Evolutionary conservation across 2,888 invertebrate species (phyloP).

Genomic region (Amorpha juglandis): DNA sequence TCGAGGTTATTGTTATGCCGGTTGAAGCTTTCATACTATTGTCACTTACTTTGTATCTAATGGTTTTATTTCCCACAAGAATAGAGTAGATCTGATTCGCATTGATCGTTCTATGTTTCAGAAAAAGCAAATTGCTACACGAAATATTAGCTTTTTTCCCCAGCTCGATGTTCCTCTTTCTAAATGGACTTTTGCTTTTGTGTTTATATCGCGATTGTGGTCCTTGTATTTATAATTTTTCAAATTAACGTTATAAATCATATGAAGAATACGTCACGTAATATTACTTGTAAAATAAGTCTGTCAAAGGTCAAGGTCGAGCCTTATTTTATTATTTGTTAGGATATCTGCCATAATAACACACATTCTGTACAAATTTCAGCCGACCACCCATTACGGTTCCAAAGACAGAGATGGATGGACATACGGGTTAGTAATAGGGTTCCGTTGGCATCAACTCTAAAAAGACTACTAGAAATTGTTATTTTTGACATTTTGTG

Average conservation of each 20-base stretch:
- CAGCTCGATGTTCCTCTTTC: neutral
- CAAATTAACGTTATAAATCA: neutral
- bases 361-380: too few relatives aligned
- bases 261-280: too few relatives aligned
- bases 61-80: constrained; percentile 18
- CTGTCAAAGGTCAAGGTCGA: too few relatives aligned
- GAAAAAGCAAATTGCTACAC: constrained; percentile 8
- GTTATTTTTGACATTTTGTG: too few relatives aligned
- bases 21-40: constrained; percentile 4
- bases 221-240: neutral
- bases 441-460: too few relatives aligned
- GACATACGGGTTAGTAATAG: too few relatives aligned
- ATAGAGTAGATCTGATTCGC: constrained; percentile 1
- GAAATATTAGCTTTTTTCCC: neutral
- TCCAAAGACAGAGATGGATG: too few relatives aligned
- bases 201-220: neutral
- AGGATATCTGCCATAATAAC: too few relatives aligned
- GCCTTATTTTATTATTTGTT: too few relatives aligned
- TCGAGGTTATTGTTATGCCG: constrained; percentile 13
- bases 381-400: too few relatives aligned
- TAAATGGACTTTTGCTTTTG: neutral
- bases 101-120: constrained; percentile 3
- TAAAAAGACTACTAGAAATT: too few relatives aligned
- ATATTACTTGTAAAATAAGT: too few relatives aligned
- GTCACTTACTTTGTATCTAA: constrained; percentile 20